Conservation (phyloP, 2,113 vertebrate species). For the Ciconia boyciana region DNA sequence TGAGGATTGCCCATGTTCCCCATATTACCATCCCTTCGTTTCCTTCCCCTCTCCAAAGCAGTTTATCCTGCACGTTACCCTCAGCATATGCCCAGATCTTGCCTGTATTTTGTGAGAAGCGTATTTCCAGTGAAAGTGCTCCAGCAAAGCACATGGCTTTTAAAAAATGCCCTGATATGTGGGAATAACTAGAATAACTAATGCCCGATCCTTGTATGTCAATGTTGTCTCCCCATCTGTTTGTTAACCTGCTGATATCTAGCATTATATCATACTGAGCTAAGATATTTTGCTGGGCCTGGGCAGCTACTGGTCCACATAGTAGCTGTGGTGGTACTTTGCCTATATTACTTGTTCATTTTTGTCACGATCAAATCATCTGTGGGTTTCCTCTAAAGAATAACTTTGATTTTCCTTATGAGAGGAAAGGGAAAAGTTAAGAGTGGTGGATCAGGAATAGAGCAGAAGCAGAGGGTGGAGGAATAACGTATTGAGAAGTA, state of each 20-base stretch:
- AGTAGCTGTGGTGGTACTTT: not conserved
- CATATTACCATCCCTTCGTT: not conserved
- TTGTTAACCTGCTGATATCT: not conserved
- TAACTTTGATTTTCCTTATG: not conserved
- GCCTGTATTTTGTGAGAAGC: not conserved
- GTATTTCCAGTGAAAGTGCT: not conserved
- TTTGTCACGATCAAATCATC: not conserved
- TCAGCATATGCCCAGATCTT: not conserved
- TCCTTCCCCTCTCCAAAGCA: not conserved
- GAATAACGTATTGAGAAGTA: accelerated
- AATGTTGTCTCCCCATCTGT: not conserved
- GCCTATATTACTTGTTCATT: not conserved
- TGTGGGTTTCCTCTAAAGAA: not conserved
- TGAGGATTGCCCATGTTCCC: not conserved
- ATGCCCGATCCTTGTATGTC: not conserved
- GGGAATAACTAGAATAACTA: not conserved
- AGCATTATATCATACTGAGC: not conserved
- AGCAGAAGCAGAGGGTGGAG: not conserved
- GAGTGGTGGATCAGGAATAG: not conserved
- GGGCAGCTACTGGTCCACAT: accelerated
- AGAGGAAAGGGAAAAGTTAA: not conserved
- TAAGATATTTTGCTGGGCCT: not conserved
- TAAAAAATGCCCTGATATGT: not conserved
- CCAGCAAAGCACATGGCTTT: not conserved
- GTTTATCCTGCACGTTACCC: not conserved